Evolutionary conservation across 1,140 invertebrate genomes (phyloP).

Genomic region (Penaeus japonicus): DNA sequence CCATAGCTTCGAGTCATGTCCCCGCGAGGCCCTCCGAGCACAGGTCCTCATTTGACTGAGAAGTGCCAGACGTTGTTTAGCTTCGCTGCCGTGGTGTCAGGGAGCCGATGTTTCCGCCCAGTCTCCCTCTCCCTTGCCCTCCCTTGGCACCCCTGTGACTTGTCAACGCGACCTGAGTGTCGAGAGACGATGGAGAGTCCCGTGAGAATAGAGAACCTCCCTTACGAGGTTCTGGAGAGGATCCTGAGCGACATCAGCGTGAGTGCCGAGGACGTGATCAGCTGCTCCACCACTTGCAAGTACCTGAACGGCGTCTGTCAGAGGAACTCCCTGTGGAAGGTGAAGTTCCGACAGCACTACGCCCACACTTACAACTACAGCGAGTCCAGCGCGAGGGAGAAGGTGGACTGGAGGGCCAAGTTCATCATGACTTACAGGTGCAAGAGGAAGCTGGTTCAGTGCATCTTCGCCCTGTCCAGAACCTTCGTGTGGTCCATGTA

Average conservation of each 20-base stretch:
- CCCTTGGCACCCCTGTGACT: not conserved
- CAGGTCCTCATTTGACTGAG: no score
- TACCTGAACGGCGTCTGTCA: conserved; percentile 39
- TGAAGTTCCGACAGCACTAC: conserved; percentile 35
- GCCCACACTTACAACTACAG: conserved; percentile 9
- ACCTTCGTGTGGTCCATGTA: conserved; percentile 58
- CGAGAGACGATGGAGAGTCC: conserved; percentile 11
- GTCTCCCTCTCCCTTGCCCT: not conserved
- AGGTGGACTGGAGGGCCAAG: conserved; percentile 34
- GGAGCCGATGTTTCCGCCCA: not conserved
- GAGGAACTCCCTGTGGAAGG: conserved; percentile 40
- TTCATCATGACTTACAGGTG: conserved; percentile 14
- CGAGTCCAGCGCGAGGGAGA: not conserved
- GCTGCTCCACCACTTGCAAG: conserved; percentile 30
- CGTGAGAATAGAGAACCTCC: conserved; percentile 36
- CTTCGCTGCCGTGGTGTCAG: no score
- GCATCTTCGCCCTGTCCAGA: conserved; percentile 47
- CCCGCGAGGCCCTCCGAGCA: no score
- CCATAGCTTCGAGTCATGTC: no score
- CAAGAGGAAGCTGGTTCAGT: conserved; percentile 33
- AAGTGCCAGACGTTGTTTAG: no score
- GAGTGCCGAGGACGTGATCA: conserved; percentile 35
- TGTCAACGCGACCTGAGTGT: not conserved
- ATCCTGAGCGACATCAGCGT: conserved; percentile 33
- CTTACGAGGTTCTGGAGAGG: conserved; percentile 39